Percentiles rank a stretch among this genome's conserved stretches.
phyloP scores from a whole-genome alignment of 2,888 invertebrate species.

The Blastobasis lacticolella region DNA sequence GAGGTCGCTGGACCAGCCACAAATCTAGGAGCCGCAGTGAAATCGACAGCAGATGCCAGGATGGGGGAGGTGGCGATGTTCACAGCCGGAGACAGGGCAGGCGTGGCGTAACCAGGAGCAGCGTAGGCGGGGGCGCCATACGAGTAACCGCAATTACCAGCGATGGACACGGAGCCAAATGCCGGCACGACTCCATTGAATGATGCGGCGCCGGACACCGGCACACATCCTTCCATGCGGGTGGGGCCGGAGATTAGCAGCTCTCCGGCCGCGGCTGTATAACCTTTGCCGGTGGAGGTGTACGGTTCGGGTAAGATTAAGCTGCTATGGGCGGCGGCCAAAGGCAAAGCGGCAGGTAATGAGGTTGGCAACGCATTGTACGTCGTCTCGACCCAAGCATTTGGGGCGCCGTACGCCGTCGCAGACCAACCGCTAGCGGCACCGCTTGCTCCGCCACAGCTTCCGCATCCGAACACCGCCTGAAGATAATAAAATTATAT shows the following conservation, averaged over 20 bases:
- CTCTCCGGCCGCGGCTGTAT: conserved; percentile 23
- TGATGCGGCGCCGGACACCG: conserved; percentile 25
- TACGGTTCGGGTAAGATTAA: conserved; percentile 6
- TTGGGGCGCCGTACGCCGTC: conserved; percentile 9
- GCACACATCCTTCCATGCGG: conserved; percentile 25
- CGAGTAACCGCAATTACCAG: conserved; percentile 22
- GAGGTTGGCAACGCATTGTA: no score
- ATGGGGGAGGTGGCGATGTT: no score
- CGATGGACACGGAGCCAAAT: conserved; percentile 24
- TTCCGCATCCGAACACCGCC: no score
- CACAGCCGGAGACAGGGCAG: no score
- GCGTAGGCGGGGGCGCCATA: no score
- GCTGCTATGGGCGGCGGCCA: no score
- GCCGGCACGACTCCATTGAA: conserved; percentile 22
- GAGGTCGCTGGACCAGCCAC: no score
- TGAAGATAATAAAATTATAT: no score
- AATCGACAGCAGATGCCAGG: no score
- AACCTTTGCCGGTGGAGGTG: conserved; percentile 23
- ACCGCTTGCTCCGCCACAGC: neutral
- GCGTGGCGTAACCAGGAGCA: no score
- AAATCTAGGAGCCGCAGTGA: no score
- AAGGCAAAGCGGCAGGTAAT: no score
- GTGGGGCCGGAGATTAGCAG: conserved; percentile 25
- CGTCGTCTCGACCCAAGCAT: neutral
- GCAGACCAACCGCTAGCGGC: conserved; percentile 2